A percentile compares a stretch with the other conserved stretches of the same genome.
Conservation (phyloP, 2,113 vertebrate species). For the Atherinomorus stipes region DNA sequence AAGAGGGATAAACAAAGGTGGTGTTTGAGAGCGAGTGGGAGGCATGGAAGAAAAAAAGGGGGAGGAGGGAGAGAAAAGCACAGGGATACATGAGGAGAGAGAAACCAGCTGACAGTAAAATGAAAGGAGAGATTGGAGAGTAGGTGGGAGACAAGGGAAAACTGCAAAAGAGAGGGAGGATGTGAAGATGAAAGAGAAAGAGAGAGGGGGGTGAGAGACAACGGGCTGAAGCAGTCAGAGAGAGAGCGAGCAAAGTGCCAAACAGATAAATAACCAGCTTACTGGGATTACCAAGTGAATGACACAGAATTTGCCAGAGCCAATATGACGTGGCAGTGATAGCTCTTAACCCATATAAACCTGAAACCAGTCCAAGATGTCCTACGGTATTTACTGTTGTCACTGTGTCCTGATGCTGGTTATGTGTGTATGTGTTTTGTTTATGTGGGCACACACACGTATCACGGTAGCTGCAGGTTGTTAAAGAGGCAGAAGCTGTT, state of each 20-base stretch:
- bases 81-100: conserved; percentile 43
- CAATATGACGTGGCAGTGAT: conserved; percentile 73
- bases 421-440: conserved; percentile 13
- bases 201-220: conserved; percentile 40
- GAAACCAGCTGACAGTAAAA: conserved; percentile 60
- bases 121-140: conserved; percentile 71
- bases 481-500: background rate
- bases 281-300: conserved; percentile 80
- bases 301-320: conserved; percentile 74
- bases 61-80: conserved; percentile 51
- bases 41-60: conserved; percentile 56
- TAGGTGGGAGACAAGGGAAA: conserved; percentile 78
- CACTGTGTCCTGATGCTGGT: conserved; percentile 26
- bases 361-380: conserved; percentile 74
- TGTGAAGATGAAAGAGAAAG: conserved; percentile 64
- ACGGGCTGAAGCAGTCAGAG: conserved; percentile 50
- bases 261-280: conserved; percentile 82
- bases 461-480: conserved; percentile 8
- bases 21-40: conserved; percentile 71
- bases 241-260: conserved; percentile 68
- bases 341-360: conserved; percentile 78
- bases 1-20: conserved; percentile 72
- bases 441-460: conserved; percentile 10
- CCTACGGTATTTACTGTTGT: conserved; percentile 59
- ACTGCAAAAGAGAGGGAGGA: conserved; percentile 69